Conservation (phyloP, 2,113 vertebrate species). For the Canis aureus region DNA sequence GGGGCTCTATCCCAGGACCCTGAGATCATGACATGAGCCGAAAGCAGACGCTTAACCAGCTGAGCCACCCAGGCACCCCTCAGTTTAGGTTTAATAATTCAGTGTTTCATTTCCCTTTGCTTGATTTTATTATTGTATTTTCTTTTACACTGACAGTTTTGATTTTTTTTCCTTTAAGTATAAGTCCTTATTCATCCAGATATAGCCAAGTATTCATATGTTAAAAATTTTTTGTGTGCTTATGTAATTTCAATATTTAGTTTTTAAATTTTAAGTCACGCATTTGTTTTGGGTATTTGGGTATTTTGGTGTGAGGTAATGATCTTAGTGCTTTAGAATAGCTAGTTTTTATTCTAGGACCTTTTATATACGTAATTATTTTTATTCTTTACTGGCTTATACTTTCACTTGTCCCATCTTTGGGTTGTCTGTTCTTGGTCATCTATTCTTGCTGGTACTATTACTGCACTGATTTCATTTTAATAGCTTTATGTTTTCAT, state of each 20-base stretch:
- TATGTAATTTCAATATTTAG: not conserved
- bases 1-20: not conserved
- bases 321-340: not conserved
- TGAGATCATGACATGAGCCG: not conserved
- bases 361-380: not conserved
- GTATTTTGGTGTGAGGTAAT: not conserved
- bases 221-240: not conserved
- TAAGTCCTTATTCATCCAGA: not conserved
- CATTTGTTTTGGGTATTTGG: not conserved
- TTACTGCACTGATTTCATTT: conserved; percentile 23
- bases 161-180: not conserved
- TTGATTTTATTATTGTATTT: not conserved
- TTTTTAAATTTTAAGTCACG: not conserved
- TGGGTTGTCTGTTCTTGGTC: not conserved
- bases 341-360: not conserved
- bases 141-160: not conserved
- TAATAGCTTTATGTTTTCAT: conserved; percentile 24
- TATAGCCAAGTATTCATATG: not conserved
- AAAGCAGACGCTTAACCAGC: not conserved
- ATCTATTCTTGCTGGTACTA: not conserved
- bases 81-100: not conserved
- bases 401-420: not conserved
- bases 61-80: not conserved
- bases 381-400: not conserved
- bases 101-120: not conserved